Evolutionary conservation across 2,113 vertebrate genomes (phyloP).

Genomic region (Centropus bengalensis): DNA sequence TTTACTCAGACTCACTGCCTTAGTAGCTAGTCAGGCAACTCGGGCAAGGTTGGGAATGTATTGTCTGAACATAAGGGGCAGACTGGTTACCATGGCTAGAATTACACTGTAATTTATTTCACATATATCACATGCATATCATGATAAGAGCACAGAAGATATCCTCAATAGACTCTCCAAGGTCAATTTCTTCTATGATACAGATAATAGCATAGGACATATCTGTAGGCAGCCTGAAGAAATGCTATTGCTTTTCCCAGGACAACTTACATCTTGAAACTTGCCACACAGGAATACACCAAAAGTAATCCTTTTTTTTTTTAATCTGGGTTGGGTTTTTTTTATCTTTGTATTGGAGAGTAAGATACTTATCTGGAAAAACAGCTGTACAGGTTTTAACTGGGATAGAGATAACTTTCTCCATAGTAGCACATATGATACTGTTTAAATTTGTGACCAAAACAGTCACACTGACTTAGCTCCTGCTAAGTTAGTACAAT

Average conservation of each 20-base stretch:
- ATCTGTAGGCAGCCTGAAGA: neutral
- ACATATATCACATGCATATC: neutral
- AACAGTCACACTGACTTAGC: neutral
- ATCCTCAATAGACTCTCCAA: neutral
- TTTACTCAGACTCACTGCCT: neutral
- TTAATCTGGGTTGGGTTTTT: neutral
- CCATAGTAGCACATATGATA: neutral
- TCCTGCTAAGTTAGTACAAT: neutral
- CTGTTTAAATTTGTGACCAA: neutral
- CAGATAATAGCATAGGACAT: neutral
- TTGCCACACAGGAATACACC: neutral
- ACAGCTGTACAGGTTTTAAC: neutral
- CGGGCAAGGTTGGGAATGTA: neutral
- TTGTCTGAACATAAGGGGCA: neutral
- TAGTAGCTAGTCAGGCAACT: neutral
- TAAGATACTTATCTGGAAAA: neutral
- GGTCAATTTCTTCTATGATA: neutral
- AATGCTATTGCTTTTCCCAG: neutral
- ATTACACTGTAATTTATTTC: neutral
- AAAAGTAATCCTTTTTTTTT: neutral
- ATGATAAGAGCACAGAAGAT: neutral
- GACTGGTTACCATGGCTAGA: neutral
- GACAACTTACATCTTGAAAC: neutral
- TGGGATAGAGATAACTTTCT: neutral
- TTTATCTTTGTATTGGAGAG: neutral